Base-by-base conservation (phyloP, 1,140 invertebrate genomes). In the Bacillus rossius region DNA sequence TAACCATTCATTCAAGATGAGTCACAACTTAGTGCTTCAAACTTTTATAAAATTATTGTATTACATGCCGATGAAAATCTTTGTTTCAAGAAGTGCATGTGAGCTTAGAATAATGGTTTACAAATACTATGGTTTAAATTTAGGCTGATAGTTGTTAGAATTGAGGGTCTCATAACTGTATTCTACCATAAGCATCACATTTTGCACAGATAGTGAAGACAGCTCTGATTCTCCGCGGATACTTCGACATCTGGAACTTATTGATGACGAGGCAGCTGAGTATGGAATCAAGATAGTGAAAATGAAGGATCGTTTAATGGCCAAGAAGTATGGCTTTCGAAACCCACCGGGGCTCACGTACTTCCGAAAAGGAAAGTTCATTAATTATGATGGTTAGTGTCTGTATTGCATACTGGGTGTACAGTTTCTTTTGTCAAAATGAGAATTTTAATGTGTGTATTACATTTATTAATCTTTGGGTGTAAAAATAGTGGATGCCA, bases 261-360 rank as follows among this genome's bases (percentile, higher is more conserved):
- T 96, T 62, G 92, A 95, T 65, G 91, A 94, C 66, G 92, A 96
- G 76, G 92, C 91, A 14, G 76, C 84, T 1, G 90, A 95, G 72
- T 97, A 93, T 75, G 92, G 92, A 53, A 93, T 96, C 61, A 90
- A 92, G 76, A 86, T 96, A 55, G 91, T 93, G 0, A 92, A 95
- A 77, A 91, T 91, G 77, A 85, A 83, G 66, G 92, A 96, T 75
- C 80, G 86, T 19, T 69, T 96, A 16, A 95, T 97, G 89, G 92
- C 93, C 2, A 96, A 96, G 73, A 96, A 96, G 70, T 94, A 93
- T 73, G 92, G 93, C 1, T 92, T 84, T 68, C 80, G 92, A 63
- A 89, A 91, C 70, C 91, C 91, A 25, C 92, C 93, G 1, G 92
- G 92, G 1, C 84, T 96, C 1, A 91, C 91, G 10, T 95, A 94